Conservation (phyloP, 2,797 vertebrate genomes). For the Cossypha polioptera region DNA sequence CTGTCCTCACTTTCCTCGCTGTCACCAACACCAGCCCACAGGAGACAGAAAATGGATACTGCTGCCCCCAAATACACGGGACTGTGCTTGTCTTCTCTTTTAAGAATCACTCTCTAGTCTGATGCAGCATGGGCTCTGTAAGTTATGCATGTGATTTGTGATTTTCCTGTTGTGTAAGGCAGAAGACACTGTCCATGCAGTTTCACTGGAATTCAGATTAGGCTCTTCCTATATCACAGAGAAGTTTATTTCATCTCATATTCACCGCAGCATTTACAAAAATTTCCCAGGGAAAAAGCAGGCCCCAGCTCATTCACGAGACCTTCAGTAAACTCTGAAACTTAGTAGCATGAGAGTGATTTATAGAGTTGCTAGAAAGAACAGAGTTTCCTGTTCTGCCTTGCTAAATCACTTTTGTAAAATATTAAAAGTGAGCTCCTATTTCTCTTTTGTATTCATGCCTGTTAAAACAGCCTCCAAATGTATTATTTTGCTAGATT, state of each 20-base stretch:
- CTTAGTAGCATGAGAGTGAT: not conserved
- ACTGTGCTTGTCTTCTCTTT: not conserved
- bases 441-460: not conserved
- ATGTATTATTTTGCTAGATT: not conserved
- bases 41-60: not conserved
- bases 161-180: not conserved
- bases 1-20: not conserved
- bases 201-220: not conserved
- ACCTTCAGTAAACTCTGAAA: not conserved
- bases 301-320: not conserved
- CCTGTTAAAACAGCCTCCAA: not conserved
- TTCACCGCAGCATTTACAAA: not conserved
- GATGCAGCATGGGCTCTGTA: not conserved
- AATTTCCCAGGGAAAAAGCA: not conserved
- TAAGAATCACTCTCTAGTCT: not conserved
- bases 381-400: not conserved
- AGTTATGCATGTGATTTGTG: not conserved
- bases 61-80: rapidly evolving
- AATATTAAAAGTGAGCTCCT: not conserved
- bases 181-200: not conserved
- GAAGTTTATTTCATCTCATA: not conserved
- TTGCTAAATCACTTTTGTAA: not conserved
- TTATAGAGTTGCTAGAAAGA: not conserved
- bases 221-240: not conserved
- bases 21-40: rapidly evolving